Evolutionary conservation across 2,888 invertebrate genomes (phyloP).

Genomic region (Tupiocoris notatus): DNA sequence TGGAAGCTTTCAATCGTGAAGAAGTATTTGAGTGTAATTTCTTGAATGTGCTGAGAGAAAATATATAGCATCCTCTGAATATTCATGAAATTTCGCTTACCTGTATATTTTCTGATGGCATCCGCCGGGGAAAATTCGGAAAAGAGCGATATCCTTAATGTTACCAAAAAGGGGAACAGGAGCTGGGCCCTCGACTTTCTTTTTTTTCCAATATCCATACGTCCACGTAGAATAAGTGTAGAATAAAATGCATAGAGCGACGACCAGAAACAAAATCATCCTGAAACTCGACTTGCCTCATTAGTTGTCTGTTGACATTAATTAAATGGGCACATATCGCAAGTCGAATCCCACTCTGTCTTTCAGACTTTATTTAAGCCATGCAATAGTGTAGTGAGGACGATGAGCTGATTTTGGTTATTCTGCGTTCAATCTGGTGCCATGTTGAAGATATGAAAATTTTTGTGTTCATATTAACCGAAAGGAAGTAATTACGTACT

Average conservation of each 20-base stretch:
- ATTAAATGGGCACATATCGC: too few species aligned
- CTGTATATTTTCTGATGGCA: constrained; percentile 53
- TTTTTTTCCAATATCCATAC: constrained; percentile 55
- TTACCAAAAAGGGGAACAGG: constrained; percentile 56
- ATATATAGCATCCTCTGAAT: too few species aligned
- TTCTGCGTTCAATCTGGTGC: too few species aligned
- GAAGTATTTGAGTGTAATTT: too few species aligned
- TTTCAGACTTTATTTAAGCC: background rate
- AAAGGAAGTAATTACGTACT: too few species aligned
- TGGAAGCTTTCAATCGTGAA: background rate
- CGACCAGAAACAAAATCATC: constrained; percentile 13
- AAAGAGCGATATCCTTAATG: constrained; percentile 53
- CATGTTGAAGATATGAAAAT: too few species aligned
- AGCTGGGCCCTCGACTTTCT: constrained; percentile 53
- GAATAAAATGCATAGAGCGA: constrained; percentile 46
- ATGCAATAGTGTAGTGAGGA: background rate
- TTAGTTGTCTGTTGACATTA: background rate
- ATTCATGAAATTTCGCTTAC: constrained; percentile 51
- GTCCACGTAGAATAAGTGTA: constrained; percentile 53
- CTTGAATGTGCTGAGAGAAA: too few species aligned
- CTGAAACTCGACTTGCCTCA: background rate
- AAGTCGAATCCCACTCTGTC: background rate
- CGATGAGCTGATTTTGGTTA: too few species aligned
- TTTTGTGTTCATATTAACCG: too few species aligned
- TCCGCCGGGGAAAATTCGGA: constrained; percentile 53